A percentile compares a stretch with the other conserved stretches of the same genome.
These are phyloP conservation scores for Exaiptasia diaphana DNA, from an alignment of 64 coral and sea anemone species.

Conservation along the genomic window DNA sequence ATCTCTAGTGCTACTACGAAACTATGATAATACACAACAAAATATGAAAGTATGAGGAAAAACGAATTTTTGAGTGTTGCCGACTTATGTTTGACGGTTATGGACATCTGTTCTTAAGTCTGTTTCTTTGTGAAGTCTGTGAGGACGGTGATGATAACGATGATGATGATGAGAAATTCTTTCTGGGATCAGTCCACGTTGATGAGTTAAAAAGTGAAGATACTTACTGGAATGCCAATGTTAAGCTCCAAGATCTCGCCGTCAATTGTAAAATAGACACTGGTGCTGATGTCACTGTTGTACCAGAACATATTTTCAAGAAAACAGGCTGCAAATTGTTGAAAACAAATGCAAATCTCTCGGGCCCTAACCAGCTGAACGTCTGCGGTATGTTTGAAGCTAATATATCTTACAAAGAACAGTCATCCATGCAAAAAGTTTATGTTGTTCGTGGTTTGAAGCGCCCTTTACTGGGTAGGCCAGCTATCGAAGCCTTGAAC, in stretches of 20 bases:
- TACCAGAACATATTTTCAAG: conserved; percentile 38
- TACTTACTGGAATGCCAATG: neutral
- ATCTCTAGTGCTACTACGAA: too few relatives aligned
- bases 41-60: too few relatives aligned
- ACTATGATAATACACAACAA: too few relatives aligned
- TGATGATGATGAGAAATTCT: conserved; percentile 12
- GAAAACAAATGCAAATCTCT: neutral
- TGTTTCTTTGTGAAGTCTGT: too few relatives aligned
- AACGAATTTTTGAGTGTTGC: too few relatives aligned
- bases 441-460: neutral
- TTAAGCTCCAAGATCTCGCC: neutral
- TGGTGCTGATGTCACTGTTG: conserved; percentile 51
- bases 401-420: neutral
- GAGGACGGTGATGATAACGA: too few relatives aligned
- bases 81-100: too few relatives aligned
- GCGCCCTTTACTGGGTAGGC: conserved; percentile 5
- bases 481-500: conserved; percentile 24
- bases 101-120: too few relatives aligned
- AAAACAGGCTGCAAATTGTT: conserved; percentile 18
- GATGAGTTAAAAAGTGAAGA: neutral
- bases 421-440: neutral
- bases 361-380: conserved; percentile 25
- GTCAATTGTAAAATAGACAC: conserved; percentile 35
- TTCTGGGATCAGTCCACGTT: conserved; percentile 11
- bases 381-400: conserved; percentile 18